Evolutionary conservation across 2,113 vertebrate species (phyloP).

Genomic region (Tragelaphus scriptus): DNA sequence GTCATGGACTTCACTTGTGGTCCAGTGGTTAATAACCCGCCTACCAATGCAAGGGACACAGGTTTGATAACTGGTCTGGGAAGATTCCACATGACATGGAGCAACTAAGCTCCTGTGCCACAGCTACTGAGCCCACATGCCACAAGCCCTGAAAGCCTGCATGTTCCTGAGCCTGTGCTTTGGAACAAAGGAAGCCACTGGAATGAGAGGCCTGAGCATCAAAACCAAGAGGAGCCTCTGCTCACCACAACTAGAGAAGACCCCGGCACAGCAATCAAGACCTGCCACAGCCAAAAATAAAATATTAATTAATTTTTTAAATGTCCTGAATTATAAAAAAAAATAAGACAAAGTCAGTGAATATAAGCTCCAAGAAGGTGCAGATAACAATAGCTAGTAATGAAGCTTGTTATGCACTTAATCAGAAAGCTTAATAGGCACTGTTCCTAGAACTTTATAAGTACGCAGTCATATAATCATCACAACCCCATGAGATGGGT

Average conservation of each 20-base stretch:
- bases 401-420: not conserved
- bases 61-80: not conserved
- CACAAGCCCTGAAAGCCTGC: not conserved
- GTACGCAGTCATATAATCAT: not conserved
- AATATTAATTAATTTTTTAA: not conserved
- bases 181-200: not conserved
- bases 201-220: not conserved
- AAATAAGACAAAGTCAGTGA: not conserved
- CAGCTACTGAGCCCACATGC: not conserved
- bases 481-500: not conserved
- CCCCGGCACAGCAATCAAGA: not conserved
- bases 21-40: not conserved
- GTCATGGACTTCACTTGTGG: not conserved
- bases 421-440: not conserved
- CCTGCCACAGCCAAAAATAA: not conserved
- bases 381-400: not conserved
- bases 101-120: not conserved
- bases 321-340: not conserved
- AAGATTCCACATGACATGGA: not conserved
- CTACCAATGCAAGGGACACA: not conserved
- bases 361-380: not conserved
- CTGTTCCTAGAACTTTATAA: not conserved
- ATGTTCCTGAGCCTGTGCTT: not conserved
- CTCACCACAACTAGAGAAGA: not conserved
- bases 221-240: not conserved